Conservation (phyloP, 2,888 invertebrate genomes). For the Malthinus flaveolus region DNA sequence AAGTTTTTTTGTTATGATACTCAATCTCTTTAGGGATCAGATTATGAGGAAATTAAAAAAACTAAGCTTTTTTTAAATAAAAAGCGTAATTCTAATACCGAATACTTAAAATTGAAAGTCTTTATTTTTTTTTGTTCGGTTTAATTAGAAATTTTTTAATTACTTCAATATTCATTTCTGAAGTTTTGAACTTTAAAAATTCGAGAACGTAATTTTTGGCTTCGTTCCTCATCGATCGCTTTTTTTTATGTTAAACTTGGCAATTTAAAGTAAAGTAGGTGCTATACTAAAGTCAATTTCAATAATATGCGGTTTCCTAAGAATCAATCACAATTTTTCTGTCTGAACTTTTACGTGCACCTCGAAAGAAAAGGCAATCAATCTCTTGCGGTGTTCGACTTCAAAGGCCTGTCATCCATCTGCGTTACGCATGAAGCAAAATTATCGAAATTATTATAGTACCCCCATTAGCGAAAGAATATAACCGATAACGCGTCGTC, state of each 20-base stretch:
- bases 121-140: too few species aligned
- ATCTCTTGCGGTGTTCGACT: conserved; percentile 30
- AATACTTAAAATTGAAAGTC: too few species aligned
- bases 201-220: too few species aligned
- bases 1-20: conserved; percentile 12
- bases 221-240: too few species aligned
- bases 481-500: conserved; percentile 33
- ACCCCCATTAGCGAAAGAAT: conserved; percentile 34
- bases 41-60: too few species aligned
- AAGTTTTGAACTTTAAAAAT: too few species aligned
- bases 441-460: conserved; percentile 37
- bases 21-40: background rate
- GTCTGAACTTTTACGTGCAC: conserved; percentile 25
- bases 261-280: conserved; percentile 12
- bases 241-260: background rate
- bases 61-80: too few species aligned
- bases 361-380: conserved; percentile 33
- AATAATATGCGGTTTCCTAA: conserved; percentile 26
- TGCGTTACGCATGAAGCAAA: conserved; percentile 37
- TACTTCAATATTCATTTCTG: too few species aligned
- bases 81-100: too few species aligned
- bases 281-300: conserved; percentile 26
- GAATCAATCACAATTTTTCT: conserved; percentile 38
- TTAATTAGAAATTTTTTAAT: too few species aligned
- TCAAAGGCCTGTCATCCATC: conserved; percentile 29